These are phyloP conservation scores for Conops quadrifasciatus DNA, from an alignment of 2,888 invertebrate species.

Conservation along the genomic window DNA sequence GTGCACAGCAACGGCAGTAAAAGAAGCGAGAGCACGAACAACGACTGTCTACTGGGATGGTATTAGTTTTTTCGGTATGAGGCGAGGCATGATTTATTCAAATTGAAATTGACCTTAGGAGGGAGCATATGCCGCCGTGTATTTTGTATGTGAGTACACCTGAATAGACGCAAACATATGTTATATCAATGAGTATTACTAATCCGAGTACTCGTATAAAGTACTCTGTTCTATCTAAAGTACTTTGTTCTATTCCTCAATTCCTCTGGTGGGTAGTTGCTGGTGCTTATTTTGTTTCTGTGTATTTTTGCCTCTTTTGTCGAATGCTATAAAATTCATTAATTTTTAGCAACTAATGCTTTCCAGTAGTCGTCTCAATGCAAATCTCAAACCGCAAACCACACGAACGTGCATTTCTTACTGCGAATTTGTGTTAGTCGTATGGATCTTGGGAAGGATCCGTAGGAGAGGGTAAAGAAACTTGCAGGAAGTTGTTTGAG, in stretches of 20 bases:
- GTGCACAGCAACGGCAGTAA: slow-evolving; percentile 29
- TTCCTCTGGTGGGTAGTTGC: no score
- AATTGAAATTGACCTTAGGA: slow-evolving; percentile 52
- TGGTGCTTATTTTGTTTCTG: no score
- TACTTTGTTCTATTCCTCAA: background rate
- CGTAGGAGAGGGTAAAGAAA: no score
- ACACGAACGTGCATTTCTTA: slow-evolving; percentile 19
- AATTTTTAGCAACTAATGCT: slow-evolving; percentile 26
- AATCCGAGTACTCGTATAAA: no score
- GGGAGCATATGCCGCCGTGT: slow-evolving; percentile 27
- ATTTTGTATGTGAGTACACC: background rate
- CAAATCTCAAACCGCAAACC: no score
- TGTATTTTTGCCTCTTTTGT: slow-evolving; percentile 1
- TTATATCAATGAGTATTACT: slow-evolving; percentile 22
- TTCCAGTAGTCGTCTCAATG: slow-evolving; percentile 1
- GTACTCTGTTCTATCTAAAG: no score
- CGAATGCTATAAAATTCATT: slow-evolving; percentile 24
- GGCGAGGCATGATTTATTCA: slow-evolving; percentile 55
- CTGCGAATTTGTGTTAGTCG: no score
- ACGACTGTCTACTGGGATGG: background rate
- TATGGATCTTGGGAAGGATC: no score
- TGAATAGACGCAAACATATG: background rate
- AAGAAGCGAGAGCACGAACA: no score
- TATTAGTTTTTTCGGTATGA: slow-evolving; percentile 39
- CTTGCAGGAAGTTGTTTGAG: no score